Conservation (phyloP, 2,888 invertebrate species). For the Drosophila aldrichi region DNA sequence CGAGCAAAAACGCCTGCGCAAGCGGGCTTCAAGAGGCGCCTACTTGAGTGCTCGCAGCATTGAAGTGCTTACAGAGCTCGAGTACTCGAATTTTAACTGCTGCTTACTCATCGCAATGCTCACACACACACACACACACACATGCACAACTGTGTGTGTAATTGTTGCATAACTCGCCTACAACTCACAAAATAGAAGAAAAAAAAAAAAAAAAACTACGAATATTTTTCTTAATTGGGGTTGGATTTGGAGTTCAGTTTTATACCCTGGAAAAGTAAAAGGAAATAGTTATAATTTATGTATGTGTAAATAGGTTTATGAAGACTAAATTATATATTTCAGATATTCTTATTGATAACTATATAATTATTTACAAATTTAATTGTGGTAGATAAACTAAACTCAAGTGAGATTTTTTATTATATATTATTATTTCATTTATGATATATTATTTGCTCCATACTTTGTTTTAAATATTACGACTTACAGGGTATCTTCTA, state of each 20-base stretch:
- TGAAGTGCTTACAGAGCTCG: conserved; percentile 48
- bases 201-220: conserved; percentile 5
- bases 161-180: conserved; percentile 55
- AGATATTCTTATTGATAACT: not conserved
- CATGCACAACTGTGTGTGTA: conserved; percentile 8
- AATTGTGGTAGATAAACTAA: not conserved
- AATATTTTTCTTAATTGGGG: conserved; percentile 46
- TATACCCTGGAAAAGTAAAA: not conserved
- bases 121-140: conserved; percentile 6
- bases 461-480: too few relatives aligned
- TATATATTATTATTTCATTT: too few relatives aligned
- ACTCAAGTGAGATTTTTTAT: too few relatives aligned
- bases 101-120: conserved; percentile 54
- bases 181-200: conserved; percentile 11
- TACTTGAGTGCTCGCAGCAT: conserved; percentile 41
- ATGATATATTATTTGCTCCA: too few relatives aligned
- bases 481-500: not conserved
- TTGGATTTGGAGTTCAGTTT: conserved; percentile 50
- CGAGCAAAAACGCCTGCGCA: conserved; percentile 45
- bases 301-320: not conserved
- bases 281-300: not conserved
- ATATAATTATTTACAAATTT: not conserved
- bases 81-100: conserved; percentile 32
- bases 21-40: conserved; percentile 51
- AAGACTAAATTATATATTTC: not conserved